Evolutionary conservation across 2,888 invertebrate genomes (phyloP).

Genomic region (Plutella xylostella): DNA sequence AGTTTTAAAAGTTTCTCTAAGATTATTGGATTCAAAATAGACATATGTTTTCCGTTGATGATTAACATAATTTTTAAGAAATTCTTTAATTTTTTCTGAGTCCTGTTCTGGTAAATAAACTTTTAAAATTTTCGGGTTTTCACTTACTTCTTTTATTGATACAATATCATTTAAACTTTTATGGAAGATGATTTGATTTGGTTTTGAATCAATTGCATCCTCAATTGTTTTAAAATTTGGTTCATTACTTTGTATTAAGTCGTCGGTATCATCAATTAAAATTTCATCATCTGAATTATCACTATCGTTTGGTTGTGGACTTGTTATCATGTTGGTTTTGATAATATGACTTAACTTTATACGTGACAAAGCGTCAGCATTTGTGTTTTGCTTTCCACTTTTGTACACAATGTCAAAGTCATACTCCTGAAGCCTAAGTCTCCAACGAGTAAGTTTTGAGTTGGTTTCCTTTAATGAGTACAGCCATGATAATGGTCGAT

Average conservation of each 20-base stretch:
- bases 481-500: slow-evolving; percentile 15
- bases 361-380: slow-evolving; percentile 27
- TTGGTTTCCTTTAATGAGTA: slow-evolving; percentile 12
- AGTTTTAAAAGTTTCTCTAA: slow-evolving; percentile 4
- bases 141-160: neutral
- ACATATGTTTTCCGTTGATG: neutral
- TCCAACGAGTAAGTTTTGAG: slow-evolving; percentile 25
- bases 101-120: neutral
- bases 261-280: neutral
- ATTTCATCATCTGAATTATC: neutral
- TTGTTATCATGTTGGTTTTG: no score
- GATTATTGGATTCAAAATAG: neutral
- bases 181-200: slow-evolving; percentile 1
- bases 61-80: neutral
- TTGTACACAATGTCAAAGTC: slow-evolving; percentile 28
- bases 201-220: slow-evolving; percentile 4
- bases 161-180: neutral
- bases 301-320: neutral
- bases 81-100: neutral
- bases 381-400: slow-evolving; percentile 23
- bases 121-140: neutral
- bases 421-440: no score
- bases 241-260: neutral
- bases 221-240: neutral
- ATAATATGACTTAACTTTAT: no score